Base-by-base conservation (phyloP, 2,888 invertebrate species). In the Megamerina dolium region DNA sequence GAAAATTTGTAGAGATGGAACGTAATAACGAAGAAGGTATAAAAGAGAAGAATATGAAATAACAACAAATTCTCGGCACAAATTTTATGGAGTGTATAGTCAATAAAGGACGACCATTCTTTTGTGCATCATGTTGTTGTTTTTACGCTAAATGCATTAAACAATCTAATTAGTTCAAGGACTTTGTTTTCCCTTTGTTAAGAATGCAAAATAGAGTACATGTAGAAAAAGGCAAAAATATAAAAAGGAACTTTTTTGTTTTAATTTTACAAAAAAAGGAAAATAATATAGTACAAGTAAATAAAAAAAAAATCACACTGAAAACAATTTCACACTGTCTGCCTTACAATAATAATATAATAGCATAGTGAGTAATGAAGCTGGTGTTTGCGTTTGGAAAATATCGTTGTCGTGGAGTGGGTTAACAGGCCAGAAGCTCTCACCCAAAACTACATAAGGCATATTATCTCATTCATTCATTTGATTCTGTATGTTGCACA, bases 11-110 rank as follows among this genome's bases (percentile, higher is more conserved):
- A 31, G 38, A 31, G 29, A 30, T 31, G 32, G 18, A 17, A 36
- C 16, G 36, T 27, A 27, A 19, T 20, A 41, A 38, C 13, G 16
- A 21, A 16, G 14, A 41, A 41, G 23, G 39, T 30, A 49, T 54
- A 54, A 57, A 60, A 57, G 55, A 37, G 57, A 57, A 59, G 58
- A 58, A 58, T 60, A 60, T 58, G 60, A 55, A 58, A 55, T 55
- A 60, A 51, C 60, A 59, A 54, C n/a, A n/a, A n/a, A n/a, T n/a
- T n/a, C n/a, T n/a, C 39, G 36, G 34, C 10, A 21, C 23, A 42
- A 39, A 38, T 42, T 41, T 46, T 42, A 41, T 41, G 34, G 35
- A 37, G 41, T 46, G 37, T 37, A 19, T 14, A 42, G 41, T 38
- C 41, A 38, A 46, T 46, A 46, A 46, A 34, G 34, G 42, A 34